Conservation (phyloP, 2,888 invertebrate genomes). For the Therioaphis trifolii region DNA sequence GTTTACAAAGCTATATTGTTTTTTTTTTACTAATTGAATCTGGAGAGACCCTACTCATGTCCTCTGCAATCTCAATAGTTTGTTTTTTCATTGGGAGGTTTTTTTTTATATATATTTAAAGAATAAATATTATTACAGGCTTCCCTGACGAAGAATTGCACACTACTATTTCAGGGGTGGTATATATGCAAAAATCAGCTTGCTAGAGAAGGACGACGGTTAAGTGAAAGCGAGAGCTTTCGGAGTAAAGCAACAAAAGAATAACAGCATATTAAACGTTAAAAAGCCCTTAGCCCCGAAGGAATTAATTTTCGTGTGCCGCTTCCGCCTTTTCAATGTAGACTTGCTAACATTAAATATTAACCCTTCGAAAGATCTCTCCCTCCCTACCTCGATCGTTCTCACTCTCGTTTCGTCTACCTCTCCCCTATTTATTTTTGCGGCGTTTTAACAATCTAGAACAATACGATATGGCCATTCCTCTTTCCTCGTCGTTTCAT, state of each 20-base stretch:
- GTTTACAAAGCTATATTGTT: constrained; percentile 28
- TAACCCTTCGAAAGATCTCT: constrained; percentile 54
- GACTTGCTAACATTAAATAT: constrained; percentile 59
- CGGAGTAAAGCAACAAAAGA: constrained; percentile 54
- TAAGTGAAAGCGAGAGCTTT: constrained; percentile 52
- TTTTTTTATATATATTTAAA: constrained; percentile 35
- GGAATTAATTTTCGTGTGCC: constrained; percentile 62
- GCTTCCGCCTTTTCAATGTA: constrained; percentile 54
- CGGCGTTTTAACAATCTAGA: constrained; percentile 60
- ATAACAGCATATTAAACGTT: constrained; percentile 61
- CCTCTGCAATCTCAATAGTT: constrained; percentile 51
- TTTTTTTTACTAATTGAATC: constrained; percentile 52
- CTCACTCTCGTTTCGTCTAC: not conserved
- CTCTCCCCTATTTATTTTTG: constrained; percentile 54
- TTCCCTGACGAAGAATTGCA: not conserved
- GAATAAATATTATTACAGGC: constrained; percentile 61
- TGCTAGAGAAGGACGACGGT: constrained; percentile 24
- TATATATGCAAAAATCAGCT: constrained; percentile 41
- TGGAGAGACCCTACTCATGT: constrained; percentile 44
- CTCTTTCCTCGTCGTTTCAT: constrained; percentile 1
- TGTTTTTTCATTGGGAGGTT: constrained; percentile 40
- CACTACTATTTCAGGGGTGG: constrained; percentile 14
- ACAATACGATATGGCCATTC: constrained; percentile 55
- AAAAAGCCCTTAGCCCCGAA: constrained; percentile 61
- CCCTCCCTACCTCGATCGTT: no score